Percentiles rank a stretch among this genome's conserved stretches.
Evolutionary conservation across 2,888 invertebrate species (phyloP).

Genomic region (Nephrotoma appendiculata): DNA sequence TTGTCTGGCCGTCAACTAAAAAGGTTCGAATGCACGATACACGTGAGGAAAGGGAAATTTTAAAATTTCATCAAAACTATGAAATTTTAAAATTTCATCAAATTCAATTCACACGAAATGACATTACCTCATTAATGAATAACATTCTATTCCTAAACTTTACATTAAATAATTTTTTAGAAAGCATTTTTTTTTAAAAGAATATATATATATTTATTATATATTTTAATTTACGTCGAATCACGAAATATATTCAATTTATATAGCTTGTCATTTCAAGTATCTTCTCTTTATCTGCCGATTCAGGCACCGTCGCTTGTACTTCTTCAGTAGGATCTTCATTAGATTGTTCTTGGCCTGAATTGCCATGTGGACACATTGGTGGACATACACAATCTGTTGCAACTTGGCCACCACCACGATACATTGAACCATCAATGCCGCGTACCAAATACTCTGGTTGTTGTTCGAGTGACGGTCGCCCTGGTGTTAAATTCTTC

Average conservation of each 20-base stretch:
- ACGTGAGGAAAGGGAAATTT: too few species aligned
- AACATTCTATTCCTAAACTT: too few species aligned
- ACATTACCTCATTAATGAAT: too few species aligned
- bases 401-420: not conserved
- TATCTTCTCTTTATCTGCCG: not conserved
- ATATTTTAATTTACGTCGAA: too few species aligned
- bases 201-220: too few species aligned
- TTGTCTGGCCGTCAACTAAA: too few species aligned
- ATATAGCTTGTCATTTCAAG: not conserved
- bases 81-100: too few species aligned
- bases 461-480: not conserved
- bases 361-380: not conserved
- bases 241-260: not conserved
- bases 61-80: too few species aligned
- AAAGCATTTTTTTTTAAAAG: too few species aligned
- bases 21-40: too few species aligned
- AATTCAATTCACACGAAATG: too few species aligned
- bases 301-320: not conserved
- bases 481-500: not conserved
- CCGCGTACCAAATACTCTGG: not conserved
- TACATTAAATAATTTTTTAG: too few species aligned
- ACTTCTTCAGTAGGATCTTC: not conserved
- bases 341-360: not conserved
- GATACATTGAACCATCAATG: not conserved
- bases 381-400: not conserved